These are phyloP conservation scores for Oryzias celebensis DNA, from an alignment of 2,113 vertebrate genomes.

Conservation along the genomic window DNA sequence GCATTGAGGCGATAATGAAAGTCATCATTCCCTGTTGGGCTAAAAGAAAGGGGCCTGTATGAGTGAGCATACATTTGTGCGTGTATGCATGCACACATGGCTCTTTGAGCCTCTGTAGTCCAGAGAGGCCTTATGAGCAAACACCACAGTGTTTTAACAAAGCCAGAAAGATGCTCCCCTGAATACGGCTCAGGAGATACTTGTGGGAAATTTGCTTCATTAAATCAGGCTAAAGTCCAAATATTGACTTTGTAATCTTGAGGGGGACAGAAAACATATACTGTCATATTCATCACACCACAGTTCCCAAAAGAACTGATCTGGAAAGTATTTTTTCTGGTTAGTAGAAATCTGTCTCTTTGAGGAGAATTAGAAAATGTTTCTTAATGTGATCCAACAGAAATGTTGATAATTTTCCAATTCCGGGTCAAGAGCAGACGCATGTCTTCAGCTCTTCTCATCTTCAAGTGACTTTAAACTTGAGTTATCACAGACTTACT, in stretches of 20 bases:
- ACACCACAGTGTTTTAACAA: conserved; percentile 52
- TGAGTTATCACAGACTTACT: too few relatives aligned
- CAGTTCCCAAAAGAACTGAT: conserved; percentile 15
- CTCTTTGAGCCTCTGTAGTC: conserved; percentile 48
- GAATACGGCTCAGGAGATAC: conserved; percentile 43
- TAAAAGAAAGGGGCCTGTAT: conserved; percentile 44
- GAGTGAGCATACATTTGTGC: conserved; percentile 24
- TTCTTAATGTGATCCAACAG: conserved; percentile 17
- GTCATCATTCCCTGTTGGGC: conserved; percentile 72
- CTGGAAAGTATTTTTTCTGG: conserved; percentile 21
- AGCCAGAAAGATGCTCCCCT: conserved; percentile 43
- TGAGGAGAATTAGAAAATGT: neutral
- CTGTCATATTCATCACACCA: conserved; percentile 41
- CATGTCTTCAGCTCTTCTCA: too few relatives aligned
- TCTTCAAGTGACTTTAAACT: too few relatives aligned
- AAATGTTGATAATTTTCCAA: neutral
- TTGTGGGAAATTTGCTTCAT: conserved; percentile 58
- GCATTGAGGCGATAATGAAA: conserved; percentile 74
- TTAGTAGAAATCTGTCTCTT: conserved; percentile 20
- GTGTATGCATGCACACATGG: conserved; percentile 23
- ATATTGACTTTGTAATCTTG: conserved; percentile 58
- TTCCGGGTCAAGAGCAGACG: too few relatives aligned
- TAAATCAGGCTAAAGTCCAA: conserved; percentile 65
- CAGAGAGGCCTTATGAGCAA: conserved; percentile 57
- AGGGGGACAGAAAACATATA: conserved; percentile 47